Evolutionary conservation across 2,113 vertebrate genomes (phyloP).

Genomic region (Vidua macroura): DNA sequence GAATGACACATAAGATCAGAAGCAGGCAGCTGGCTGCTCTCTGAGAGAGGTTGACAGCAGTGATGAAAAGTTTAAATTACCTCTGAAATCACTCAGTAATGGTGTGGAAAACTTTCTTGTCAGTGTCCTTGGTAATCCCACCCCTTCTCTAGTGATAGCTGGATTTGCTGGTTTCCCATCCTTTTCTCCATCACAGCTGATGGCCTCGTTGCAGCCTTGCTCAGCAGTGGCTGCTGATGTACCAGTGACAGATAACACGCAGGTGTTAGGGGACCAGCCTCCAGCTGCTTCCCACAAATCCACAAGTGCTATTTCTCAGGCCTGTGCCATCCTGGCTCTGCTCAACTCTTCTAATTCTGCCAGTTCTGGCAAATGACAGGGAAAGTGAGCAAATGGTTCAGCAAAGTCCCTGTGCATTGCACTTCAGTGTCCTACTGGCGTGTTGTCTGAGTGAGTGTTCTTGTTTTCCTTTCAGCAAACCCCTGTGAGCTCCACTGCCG

Average conservation of each 20-base stretch:
- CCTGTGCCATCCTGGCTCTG: not conserved
- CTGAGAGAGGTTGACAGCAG: not conserved
- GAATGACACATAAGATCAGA: not conserved
- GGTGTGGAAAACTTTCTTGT: not conserved
- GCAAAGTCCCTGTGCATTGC: not conserved
- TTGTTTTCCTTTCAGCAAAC: constrained; percentile 72
- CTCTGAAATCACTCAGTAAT: not conserved
- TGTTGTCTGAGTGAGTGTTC: not conserved
- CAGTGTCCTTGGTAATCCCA: not conserved
- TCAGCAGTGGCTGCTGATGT: not conserved
- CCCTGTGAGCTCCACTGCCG: constrained; percentile 94
- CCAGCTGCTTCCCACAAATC: not conserved
- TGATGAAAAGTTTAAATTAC: not conserved
- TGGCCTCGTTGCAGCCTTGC: accelerated
- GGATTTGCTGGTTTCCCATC: not conserved
- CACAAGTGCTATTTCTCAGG: not conserved
- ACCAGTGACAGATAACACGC: accelerated
- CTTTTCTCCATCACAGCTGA: not conserved
- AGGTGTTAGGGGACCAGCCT: not conserved
- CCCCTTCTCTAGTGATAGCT: not conserved
- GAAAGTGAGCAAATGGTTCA: not conserved
- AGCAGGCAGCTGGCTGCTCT: not conserved
- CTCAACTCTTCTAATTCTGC: not conserved
- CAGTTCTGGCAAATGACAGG: not conserved
- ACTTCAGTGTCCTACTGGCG: not conserved